A percentile compares a stretch with the other conserved stretches of the same genome.
Evolutionary conservation across 1,140 invertebrate species (phyloP).

Genomic region (Cydia amplana): DNA sequence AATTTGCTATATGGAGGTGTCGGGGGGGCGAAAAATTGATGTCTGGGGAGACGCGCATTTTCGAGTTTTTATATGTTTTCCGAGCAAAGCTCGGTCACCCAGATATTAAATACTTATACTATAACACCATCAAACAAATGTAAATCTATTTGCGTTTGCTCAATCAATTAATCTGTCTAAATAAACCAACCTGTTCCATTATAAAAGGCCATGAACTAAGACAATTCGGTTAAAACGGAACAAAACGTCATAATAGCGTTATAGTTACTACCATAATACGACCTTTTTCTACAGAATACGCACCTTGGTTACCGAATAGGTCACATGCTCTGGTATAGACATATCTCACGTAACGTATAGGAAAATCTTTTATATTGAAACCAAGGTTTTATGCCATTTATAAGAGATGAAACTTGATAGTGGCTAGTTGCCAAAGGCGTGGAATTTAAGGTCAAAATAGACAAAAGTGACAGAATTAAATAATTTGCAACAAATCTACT

Average conservation of each 20-base stretch:
- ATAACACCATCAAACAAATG: not conserved
- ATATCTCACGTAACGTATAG: not conserved
- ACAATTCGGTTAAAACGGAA: not conserved
- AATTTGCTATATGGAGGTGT: no score
- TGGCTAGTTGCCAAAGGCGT: not conserved
- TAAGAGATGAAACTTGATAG: not conserved
- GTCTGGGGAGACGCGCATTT: no score
- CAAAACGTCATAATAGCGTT: not conserved
- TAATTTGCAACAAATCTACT: no score
- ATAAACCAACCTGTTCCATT: not conserved
- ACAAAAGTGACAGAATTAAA: not conserved
- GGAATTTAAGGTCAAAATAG: not conserved
- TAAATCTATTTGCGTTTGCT: not conserved
- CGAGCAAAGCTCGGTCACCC: no score
- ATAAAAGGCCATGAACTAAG: slow-evolving; percentile 6
- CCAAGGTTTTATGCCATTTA: not conserved
- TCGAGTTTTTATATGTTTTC: no score
- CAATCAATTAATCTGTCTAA: slow-evolving; percentile 3
- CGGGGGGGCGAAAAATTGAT: no score
- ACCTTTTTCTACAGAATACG: not conserved
- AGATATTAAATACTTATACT: no score
- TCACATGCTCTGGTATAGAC: not conserved
- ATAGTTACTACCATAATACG: not conserved
- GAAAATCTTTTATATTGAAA: not conserved
- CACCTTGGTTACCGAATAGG: not conserved